Evolutionary conservation across 2,113 vertebrate species (phyloP).

Genomic region (Dasyurus viverrinus): DNA sequence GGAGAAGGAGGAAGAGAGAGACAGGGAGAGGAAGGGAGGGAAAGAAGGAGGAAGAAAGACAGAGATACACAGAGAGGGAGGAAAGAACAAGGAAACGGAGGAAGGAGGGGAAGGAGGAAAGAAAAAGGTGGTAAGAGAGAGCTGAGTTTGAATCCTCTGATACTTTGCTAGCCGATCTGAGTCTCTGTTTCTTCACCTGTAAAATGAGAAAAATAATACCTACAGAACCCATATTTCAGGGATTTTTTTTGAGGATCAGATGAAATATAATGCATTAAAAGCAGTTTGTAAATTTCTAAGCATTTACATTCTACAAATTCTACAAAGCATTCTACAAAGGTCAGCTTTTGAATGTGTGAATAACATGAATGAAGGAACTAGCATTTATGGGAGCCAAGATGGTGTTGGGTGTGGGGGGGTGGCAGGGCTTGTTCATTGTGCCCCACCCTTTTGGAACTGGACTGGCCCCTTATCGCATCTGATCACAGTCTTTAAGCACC

Average conservation of each 20-base stretch:
- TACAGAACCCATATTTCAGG: background rate
- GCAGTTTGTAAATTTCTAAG: background rate
- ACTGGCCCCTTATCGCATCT: background rate
- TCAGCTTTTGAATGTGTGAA: background rate
- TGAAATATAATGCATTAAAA: background rate
- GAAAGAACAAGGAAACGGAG: background rate
- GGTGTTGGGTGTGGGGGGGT: background rate
- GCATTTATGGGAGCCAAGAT: background rate
- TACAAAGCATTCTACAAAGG: background rate
- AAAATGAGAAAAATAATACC: background rate
- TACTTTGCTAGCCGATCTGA: background rate
- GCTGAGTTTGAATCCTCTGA: background rate
- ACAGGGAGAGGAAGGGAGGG: background rate
- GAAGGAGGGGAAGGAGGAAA: no score
- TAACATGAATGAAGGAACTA: background rate
- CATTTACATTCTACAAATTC: no score
- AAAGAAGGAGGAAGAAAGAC: background rate
- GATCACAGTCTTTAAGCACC: background rate
- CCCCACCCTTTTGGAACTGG: background rate
- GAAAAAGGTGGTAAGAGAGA: background rate
- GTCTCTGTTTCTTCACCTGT: background rate
- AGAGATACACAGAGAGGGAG: background rate
- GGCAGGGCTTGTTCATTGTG: background rate
- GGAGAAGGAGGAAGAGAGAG: no score
- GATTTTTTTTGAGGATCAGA: background rate